Evolutionary conservation across 2,888 invertebrate genomes (phyloP).

Genomic region (Timema podura): DNA sequence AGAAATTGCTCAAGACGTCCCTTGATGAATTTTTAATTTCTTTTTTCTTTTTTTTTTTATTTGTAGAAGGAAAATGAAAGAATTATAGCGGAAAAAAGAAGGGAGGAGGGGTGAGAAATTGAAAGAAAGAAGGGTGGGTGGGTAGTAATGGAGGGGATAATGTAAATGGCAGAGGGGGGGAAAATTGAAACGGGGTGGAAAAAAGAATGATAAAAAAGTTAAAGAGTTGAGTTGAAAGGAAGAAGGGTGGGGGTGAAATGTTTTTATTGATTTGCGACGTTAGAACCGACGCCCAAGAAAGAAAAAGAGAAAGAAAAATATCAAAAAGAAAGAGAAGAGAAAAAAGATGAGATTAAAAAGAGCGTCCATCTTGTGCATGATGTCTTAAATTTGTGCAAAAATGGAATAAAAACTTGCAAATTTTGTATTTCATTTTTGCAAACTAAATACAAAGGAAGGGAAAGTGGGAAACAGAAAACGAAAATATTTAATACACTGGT

Average conservation of each 20-base stretch:
- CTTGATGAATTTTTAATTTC: slow-evolving; percentile 16
- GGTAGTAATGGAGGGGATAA: slow-evolving; percentile 12
- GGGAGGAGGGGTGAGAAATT: background rate
- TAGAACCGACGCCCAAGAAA: slow-evolving; percentile 16
- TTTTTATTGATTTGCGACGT: slow-evolving; percentile 15
- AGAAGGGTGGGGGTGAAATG: slow-evolving; percentile 5
- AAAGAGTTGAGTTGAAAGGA: slow-evolving; percentile 16
- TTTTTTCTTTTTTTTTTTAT: background rate
- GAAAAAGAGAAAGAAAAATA: slow-evolving; percentile 14
- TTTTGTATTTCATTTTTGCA: too few species aligned
- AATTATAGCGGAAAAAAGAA: slow-evolving; percentile 14
- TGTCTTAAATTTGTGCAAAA: slow-evolving; percentile 1
- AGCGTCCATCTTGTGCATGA: slow-evolving; percentile 14
- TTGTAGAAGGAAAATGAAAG: slow-evolving; percentile 14
- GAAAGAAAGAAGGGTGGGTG: slow-evolving; percentile 3
- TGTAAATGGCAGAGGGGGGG: slow-evolving; percentile 7
- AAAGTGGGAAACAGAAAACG: too few species aligned
- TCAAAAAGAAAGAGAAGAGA: slow-evolving; percentile 8
- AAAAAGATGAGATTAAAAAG: slow-evolving; percentile 15
- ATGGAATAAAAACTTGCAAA: too few species aligned
- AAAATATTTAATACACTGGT: too few species aligned
- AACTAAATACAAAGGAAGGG: too few species aligned
- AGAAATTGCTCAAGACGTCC: slow-evolving; percentile 17
- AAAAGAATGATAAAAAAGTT: slow-evolving; percentile 17
- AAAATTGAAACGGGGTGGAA: slow-evolving; percentile 6